Conservation (phyloP, 2,113 vertebrate species). For the Holacanthus passer region DNA sequence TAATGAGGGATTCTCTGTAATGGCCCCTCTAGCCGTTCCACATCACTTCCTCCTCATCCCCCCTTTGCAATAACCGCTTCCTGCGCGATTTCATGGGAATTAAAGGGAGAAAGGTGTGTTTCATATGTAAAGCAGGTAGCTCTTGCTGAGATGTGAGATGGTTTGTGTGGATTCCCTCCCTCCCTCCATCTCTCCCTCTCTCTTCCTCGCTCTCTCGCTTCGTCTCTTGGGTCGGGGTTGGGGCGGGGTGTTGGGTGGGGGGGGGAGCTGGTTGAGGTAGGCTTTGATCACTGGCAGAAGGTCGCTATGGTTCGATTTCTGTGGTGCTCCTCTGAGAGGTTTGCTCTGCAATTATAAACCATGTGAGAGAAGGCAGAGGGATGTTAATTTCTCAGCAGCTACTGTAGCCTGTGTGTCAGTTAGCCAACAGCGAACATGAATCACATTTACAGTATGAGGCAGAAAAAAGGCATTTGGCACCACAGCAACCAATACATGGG, state of each 20-base stretch:
- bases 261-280: constrained; percentile 24
- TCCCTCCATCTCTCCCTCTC: constrained; percentile 17
- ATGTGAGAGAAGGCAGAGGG: constrained; percentile 57
- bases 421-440: constrained; percentile 33
- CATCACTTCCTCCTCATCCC: constrained; percentile 68
- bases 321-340: constrained; percentile 69
- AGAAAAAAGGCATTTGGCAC: constrained; percentile 23
- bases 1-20: constrained; percentile 79
- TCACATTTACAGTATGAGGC: constrained; percentile 38
- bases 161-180: constrained; percentile 41
- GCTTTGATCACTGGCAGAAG: constrained; percentile 83
- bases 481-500: constrained; percentile 20
- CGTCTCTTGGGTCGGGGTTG: constrained; percentile 56
- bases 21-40: constrained; percentile 77
- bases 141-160: constrained; percentile 50
- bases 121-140: constrained; percentile 80
- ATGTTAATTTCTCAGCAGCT: constrained; percentile 60
- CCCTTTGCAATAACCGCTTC: constrained; percentile 70
- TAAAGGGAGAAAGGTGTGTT: constrained; percentile 78
- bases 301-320: constrained; percentile 78
- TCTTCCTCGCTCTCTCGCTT: constrained; percentile 32
- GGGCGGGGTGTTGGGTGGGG: constrained; percentile 22
- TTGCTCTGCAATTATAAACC: constrained; percentile 70
- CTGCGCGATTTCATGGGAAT: constrained; percentile 80
- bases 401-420: constrained; percentile 44